Conservation (phyloP, 2,888 invertebrate genomes). For the Gibbula magus region DNA sequence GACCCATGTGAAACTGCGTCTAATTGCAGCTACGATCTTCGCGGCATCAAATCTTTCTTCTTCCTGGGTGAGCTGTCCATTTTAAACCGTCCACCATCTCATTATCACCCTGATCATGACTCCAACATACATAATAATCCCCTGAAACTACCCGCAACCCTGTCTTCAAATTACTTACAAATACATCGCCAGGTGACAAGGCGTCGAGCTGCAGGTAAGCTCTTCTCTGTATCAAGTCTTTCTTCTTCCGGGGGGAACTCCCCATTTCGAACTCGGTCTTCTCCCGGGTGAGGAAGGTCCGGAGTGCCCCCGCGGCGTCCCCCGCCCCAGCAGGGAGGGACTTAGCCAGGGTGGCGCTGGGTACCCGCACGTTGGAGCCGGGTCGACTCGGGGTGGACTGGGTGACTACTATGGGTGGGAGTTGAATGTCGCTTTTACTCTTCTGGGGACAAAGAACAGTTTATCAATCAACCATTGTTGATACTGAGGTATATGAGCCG, state of each 20-base stretch:
- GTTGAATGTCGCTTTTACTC: not conserved
- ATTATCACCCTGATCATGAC: too few species aligned
- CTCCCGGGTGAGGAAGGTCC: slow-evolving; percentile 69
- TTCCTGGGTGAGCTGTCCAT: too few species aligned
- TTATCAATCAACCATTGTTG: not conserved
- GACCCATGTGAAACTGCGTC: too few species aligned
- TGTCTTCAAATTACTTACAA: slow-evolving; percentile 57
- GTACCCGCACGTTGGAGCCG: not conserved
- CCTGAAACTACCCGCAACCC: not conserved
- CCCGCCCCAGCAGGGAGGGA: not conserved
- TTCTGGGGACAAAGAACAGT: not conserved
- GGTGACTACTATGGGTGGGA: slow-evolving; percentile 26
- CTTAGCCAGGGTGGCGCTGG: not conserved
- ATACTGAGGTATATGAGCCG: too few species aligned
- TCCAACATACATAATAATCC: too few species aligned
- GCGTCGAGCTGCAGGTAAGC: slow-evolving; percentile 68
- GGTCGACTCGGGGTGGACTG: not conserved
- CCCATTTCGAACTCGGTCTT: slow-evolving; percentile 55
- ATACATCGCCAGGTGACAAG: slow-evolving; percentile 68
- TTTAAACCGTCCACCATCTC: too few species aligned
- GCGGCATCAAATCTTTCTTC: too few species aligned
- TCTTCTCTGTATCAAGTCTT: slow-evolving; percentile 53
- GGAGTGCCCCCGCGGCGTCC: slow-evolving; percentile 45
- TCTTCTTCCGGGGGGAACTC: slow-evolving; percentile 34
- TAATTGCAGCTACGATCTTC: too few species aligned